Evolutionary conservation across 53 echinoderm and acorn worm genomes (phyloP), one percentile per base, ranked within the genome.

Genomic region (Actinopyga echinites): DNA sequence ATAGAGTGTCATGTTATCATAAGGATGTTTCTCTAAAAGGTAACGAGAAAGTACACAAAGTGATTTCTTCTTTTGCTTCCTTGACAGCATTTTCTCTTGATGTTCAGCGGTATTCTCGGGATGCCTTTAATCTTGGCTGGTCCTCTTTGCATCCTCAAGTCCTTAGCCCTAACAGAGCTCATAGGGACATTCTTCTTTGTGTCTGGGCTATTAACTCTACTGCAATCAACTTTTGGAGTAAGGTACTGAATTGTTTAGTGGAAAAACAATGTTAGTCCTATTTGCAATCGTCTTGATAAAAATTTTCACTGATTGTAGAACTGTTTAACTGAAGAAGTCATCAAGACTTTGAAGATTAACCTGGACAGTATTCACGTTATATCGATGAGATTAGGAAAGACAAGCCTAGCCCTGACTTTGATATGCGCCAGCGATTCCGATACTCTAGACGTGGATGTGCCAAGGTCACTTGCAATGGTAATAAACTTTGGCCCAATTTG

Each of bases 121-220:
- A 86, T 89, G 8, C 89, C 89, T 29, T 34, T 92, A 5, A 73
- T 92, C 25, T 73, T 92, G 52, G 42, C 89, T 32, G 42, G n/a
- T 23, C 38, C 65, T 17, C 78, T 92, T 5, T 92, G 92, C 56
- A 75, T 92, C 30, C 32, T 43, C 20, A 73, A 74, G 17, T 83
- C 85, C 35, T 56, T 57, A 0, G 67, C 89, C 4, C 71, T 85
- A 28, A 52, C 89, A 11, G 66, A 89, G 64, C 74, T 92, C 21
- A 89, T 92, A 25, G 86, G 92, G 17, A 92, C 92, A 31, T 75
- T 92, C 40, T 89, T 92, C 78, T 85, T 89, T 86, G 89, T 89
- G 19, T 86, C 89, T 25, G 92, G 92, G 28, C 74, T 92, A n/a
- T 75, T 83, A 21, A 92, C 92, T 9, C n/a, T 92, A 20, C 78